Base-by-base conservation (phyloP, 2,797 vertebrate genomes). In the Apodemus agrarius region DNA sequence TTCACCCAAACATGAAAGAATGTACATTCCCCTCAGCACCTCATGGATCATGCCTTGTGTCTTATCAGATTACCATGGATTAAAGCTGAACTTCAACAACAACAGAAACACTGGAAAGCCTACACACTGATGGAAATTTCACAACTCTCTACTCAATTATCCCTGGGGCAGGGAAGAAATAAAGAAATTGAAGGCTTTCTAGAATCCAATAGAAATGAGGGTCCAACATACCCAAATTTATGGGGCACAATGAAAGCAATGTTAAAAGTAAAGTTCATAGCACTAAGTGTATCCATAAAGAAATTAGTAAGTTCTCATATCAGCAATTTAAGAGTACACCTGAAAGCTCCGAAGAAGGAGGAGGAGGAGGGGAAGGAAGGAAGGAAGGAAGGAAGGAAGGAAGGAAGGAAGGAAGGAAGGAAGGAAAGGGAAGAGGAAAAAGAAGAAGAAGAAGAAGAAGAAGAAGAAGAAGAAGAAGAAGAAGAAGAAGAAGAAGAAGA, bases 371-470 rank as follows among this genome's bases (percentile, higher is more conserved):
- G 13, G 29, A 4, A 4, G 26, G 63, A 31, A 1, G 65, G 13
- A 0, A 4, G 29, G 10, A 10, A 63, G 7, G 61, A 63, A 11
- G 61, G 4, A 10, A 10, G 12, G 10, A 26, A 29, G 10, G 26
- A 29, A 10, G 63, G 13, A 4, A 1, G 5, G 6, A 21, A 8
- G 6, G 57, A 6, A 2, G 57, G 2, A 6, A 6, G 2, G 6
- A 2, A 22, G 6, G 21, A 22, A 6, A 6, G 8, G 5, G 6
- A 6, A 6, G 19, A 1, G 5, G 17, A 21, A 3, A 19, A 21
- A 17, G 19, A 17, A 57, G 19, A 17, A 21, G 21, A 17, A 59
- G 57, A 6, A 59, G 19, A 14, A 19, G 14, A 14, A 19, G 17
- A 19, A 2, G 17, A 14, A 19, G 17, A 59, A 5, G 21, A 21